These are phyloP conservation scores for Idaea dimidiata DNA, from an alignment of 2,888 invertebrate species.

Conservation along the genomic window DNA sequence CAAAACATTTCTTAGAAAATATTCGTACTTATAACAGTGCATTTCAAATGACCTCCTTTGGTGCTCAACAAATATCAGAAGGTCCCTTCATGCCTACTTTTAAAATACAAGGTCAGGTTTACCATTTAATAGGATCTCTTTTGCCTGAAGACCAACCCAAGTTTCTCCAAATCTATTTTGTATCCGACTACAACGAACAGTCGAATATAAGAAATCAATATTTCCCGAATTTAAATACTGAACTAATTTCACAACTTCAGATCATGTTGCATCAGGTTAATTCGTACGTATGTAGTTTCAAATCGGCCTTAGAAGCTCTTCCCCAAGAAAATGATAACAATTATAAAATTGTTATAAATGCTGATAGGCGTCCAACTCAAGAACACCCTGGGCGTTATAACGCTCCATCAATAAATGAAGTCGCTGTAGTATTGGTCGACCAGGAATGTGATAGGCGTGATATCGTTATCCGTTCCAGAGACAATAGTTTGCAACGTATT, in stretches of 20 bases:
- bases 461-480: conserved; percentile 40
- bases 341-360: conserved; percentile 40
- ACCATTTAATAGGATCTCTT: conserved; percentile 9
- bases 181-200: too few species aligned
- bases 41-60: conserved; percentile 42
- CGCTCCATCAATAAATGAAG: conserved; percentile 38
- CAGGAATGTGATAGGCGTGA: conserved; percentile 31
- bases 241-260: too few species aligned
- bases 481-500: conserved; percentile 32
- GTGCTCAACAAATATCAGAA: conserved; percentile 13
- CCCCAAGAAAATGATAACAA: conserved; percentile 26
- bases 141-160: conserved; percentile 24
- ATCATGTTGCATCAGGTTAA: too few species aligned
- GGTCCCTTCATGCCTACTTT: conserved; percentile 36
- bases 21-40: conserved; percentile 38
- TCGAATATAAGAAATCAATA: too few species aligned
- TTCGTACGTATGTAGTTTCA: conserved; percentile 14
- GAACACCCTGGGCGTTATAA: conserved; percentile 37
- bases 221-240: too few species aligned
- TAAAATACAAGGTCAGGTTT: conserved; percentile 28
- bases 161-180: conserved; percentile 32
- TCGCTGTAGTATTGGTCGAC: conserved; percentile 34
- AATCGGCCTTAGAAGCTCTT: conserved; percentile 34
- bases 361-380: conserved; percentile 37
- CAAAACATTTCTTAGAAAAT: conserved; percentile 34